Evolutionary conservation across 2,888 invertebrate species (phyloP).

Genomic region (Stenotaenia linearis): DNA sequence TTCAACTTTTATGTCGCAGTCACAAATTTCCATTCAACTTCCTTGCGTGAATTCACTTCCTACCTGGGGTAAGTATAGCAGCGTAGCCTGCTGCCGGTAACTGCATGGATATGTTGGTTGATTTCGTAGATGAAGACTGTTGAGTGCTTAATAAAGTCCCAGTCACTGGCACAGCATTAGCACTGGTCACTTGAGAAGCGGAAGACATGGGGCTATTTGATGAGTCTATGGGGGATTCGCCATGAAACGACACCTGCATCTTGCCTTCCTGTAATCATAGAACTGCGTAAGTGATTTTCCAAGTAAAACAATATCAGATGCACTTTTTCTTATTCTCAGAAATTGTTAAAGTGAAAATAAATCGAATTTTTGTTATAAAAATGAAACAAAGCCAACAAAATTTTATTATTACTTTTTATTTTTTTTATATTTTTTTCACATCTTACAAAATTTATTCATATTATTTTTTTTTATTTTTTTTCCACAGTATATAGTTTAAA

Average conservation of each 20-base stretch:
- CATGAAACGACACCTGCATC: background rate
- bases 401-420: background rate
- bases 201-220: background rate
- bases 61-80: constrained; percentile 34
- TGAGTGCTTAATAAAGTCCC: constrained; percentile 14
- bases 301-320: background rate
- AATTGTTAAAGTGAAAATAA: background rate
- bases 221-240: background rate
- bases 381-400: background rate
- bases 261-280: background rate
- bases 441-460: background rate
- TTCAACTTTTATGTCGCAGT: background rate
- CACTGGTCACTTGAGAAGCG: background rate
- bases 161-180: background rate
- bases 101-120: constrained; percentile 39
- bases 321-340: background rate
- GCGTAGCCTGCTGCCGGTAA: constrained; percentile 37
- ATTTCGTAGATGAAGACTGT: constrained; percentile 29
- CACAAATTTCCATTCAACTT: background rate
- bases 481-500: background rate
- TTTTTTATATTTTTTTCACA: no score
- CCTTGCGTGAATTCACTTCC: background rate
- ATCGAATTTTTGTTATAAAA: background rate
- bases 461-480: no score
- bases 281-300: background rate